Evolutionary conservation across 2,888 invertebrate genomes (phyloP).

Genomic region (Rambutsinella grinnellia): DNA sequence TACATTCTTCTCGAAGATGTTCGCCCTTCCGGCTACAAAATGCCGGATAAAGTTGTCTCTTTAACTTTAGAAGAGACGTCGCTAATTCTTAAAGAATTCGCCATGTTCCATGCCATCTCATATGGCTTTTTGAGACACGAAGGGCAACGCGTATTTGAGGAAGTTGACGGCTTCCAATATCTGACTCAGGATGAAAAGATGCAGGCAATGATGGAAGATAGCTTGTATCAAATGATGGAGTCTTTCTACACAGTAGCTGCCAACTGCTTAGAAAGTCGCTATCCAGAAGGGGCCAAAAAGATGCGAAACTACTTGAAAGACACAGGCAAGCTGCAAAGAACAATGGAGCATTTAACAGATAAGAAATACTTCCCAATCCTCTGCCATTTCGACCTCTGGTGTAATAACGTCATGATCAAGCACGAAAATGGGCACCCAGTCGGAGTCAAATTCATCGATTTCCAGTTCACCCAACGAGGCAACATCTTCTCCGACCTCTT

Average conservation of each 20-base stretch:
- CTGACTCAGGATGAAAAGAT: slow-evolving; percentile 20
- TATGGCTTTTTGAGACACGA: slow-evolving; percentile 47
- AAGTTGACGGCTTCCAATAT: slow-evolving; percentile 29
- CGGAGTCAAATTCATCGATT: slow-evolving; percentile 56
- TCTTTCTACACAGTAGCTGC: slow-evolving; percentile 29
- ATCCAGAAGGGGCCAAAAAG: slow-evolving; percentile 39
- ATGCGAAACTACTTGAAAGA: slow-evolving; percentile 31
- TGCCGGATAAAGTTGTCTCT: slow-evolving; percentile 55
- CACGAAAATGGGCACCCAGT: slow-evolving; percentile 31
- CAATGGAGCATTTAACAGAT: slow-evolving; percentile 25
- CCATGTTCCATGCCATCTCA: slow-evolving; percentile 55
- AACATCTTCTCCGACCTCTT: slow-evolving; percentile 40
- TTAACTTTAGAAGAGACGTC: slow-evolving; percentile 41
- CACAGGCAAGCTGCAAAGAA: not conserved
- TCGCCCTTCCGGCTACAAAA: slow-evolving; percentile 56
- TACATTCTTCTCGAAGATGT: slow-evolving; percentile 59
- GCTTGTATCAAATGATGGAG: slow-evolving; percentile 13
- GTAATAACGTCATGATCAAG: slow-evolving; percentile 60
- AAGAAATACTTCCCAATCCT: slow-evolving; percentile 51
- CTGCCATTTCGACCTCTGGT: slow-evolving; percentile 60
- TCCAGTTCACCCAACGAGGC: slow-evolving; percentile 48
- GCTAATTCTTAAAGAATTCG: slow-evolving; percentile 51
- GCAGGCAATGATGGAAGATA: slow-evolving; percentile 15
- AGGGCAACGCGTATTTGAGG: slow-evolving; percentile 35
- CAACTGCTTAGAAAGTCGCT: slow-evolving; percentile 3